Percentiles rank a stretch among this genome's conserved stretches.
These are phyloP conservation scores for Drosophila testacea DNA, from an alignment of 2,888 invertebrate genomes.

Conservation along the genomic window DNA sequence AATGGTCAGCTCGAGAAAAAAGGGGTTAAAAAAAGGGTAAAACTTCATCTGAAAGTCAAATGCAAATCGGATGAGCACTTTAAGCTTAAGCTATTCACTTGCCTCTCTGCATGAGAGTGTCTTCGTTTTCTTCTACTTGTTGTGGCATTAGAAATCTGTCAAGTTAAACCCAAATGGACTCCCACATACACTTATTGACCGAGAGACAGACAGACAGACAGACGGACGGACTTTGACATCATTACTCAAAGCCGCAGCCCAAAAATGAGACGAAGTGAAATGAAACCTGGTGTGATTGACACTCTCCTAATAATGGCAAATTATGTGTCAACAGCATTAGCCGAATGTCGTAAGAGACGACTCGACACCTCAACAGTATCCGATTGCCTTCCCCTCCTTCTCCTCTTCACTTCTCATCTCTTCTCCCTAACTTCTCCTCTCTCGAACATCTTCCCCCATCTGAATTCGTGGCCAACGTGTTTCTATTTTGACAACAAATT, in stretches of 20 bases:
- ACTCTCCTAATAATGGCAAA: slow-evolving; percentile 61
- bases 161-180: slow-evolving; percentile 11
- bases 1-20: not conserved
- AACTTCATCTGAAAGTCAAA: slow-evolving; percentile 55
- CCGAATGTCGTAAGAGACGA: not conserved
- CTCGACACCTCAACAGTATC: slow-evolving; percentile 31
- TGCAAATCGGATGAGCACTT: slow-evolving; percentile 34
- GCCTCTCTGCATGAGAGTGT: not conserved
- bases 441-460: not conserved
- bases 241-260: slow-evolving; percentile 14
- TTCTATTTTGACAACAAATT: slow-evolving; percentile 69
- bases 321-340: slow-evolving; percentile 48
- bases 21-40: slow-evolving; percentile 34
- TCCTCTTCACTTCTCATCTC: no score
- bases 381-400: not conserved
- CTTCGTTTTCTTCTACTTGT: not conserved
- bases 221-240: slow-evolving; percentile 3
- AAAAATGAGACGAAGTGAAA: slow-evolving; percentile 15
- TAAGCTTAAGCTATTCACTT: slow-evolving; percentile 14
- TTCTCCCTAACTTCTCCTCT: not conserved
- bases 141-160: slow-evolving; percentile 23
- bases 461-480: slow-evolving; percentile 20
- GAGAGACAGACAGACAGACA: not conserved
- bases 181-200: slow-evolving; percentile 12
- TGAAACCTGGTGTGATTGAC: slow-evolving; percentile 46